A percentile compares a stretch with the other conserved stretches of the same genome.
These are phyloP conservation scores for Sinhomidia bicolor DNA, from an alignment of 2,888 invertebrate genomes.

Conservation along the genomic window DNA sequence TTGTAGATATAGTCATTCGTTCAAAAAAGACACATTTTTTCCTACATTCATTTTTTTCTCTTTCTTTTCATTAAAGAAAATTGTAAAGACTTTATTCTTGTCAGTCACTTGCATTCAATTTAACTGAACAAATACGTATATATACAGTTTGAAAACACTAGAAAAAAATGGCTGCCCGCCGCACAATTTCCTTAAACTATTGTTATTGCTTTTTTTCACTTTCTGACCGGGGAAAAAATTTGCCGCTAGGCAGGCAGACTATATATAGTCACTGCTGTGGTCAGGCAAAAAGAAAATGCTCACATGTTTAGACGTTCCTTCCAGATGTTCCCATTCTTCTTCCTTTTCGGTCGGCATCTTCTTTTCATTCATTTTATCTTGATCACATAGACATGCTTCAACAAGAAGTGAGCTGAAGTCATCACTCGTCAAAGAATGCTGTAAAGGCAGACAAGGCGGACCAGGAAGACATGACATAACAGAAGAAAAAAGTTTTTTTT, in stretches of 20 bases:
- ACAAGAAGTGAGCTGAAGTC: constrained; percentile 39
- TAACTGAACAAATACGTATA: background rate
- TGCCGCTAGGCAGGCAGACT: background rate
- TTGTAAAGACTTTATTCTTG: constrained; percentile 42
- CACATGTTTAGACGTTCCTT: background rate
- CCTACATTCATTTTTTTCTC: background rate
- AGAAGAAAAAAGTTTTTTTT: constrained; percentile 41
- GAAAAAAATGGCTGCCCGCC: background rate
- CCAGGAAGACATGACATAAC: constrained; percentile 27
- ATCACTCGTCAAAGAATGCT: constrained; percentile 2
- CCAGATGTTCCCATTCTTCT: background rate
- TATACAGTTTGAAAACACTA: constrained; percentile 8
- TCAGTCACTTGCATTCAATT: constrained; percentile 38
- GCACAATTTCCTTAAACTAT: background rate
- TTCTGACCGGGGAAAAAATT: background rate
- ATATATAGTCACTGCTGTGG: background rate
- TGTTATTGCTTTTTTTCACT: constrained; percentile 19
- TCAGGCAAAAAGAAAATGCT: background rate
- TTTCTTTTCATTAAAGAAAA: constrained; percentile 30
- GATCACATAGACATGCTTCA: constrained; percentile 13
- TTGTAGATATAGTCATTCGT: background rate
- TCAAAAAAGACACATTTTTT: background rate
- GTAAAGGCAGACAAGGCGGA: background rate
- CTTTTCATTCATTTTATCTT: constrained; percentile 37
- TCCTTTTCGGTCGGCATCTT: constrained; percentile 20